Base-by-base conservation (phyloP, 2,888 invertebrate genomes). In the Melieria omissa region DNA sequence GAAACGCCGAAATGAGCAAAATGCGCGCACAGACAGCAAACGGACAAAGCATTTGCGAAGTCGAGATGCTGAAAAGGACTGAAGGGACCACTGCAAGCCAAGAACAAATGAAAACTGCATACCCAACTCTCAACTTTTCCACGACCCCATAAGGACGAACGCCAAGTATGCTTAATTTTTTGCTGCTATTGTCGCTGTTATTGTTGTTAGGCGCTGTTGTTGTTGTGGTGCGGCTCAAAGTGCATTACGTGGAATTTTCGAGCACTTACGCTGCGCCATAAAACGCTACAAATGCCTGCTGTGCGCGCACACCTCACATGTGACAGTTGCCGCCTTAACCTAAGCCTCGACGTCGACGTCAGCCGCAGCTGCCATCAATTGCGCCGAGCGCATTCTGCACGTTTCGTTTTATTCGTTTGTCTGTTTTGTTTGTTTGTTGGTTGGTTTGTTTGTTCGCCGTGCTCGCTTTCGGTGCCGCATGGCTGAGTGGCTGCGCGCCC, bases 191-290 rank as follows among this genome's bases (percentile, higher is more conserved):
- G 8, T 67, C 7, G 49, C 5, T 42, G 10, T 52, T n/a, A 42
- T 65, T 65, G 45, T 16, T 54, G 54, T 14, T 62, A 45, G 14
- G 58, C 55, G 16, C 16, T 29, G 41, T 12, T 41, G 14, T 5
- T 58, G 58, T 42, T 65, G 49, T 47, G 52, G 42, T 8, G 42
- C 44, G 12, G 67, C 58, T 42, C 78, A 79, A 81, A 82, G 80
- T 83, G 81, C 81, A 83, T 83, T 84, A 84, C 82, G 83, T 84
- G 82, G 80, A 83, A 82, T 82, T 84, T 79, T 81, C 80, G 80
- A 83, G 77, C 79, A 80, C 82, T 80, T 81, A 78, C 80, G 82
- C 79, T 77, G 61, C 77, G 76, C 76, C 81, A 82, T 83, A 82
- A 83, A 83, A 80, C 80, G 81, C 75, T 67, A 54, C 72, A 60